A percentile compares a stretch with the other conserved stretches of the same genome.
These are phyloP conservation scores for Epiblema foenella DNA, from an alignment of 2,888 invertebrate species.

Conservation along the genomic window DNA sequence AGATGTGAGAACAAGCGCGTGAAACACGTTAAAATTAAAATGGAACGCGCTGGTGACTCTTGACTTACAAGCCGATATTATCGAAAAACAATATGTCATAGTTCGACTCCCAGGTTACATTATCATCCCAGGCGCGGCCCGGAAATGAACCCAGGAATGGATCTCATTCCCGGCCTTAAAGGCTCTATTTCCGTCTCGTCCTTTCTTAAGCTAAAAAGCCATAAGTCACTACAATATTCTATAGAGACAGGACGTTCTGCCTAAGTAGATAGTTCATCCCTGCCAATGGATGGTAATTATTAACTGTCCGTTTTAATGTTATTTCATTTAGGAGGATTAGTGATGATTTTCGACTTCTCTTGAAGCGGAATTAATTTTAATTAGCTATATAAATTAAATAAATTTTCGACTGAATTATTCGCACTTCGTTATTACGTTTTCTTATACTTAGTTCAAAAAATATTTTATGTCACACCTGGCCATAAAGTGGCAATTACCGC, in stretches of 20 bases:
- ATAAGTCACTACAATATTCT: background rate
- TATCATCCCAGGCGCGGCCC: background rate
- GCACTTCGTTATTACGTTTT: background rate
- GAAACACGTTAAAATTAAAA: background rate
- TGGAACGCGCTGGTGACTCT: background rate
- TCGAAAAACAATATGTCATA: background rate
- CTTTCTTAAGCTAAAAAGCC: background rate
- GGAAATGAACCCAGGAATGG: constrained; percentile 36
- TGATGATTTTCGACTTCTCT: constrained; percentile 15
- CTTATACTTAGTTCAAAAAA: background rate
- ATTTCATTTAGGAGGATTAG: constrained; percentile 18
- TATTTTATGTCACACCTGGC: too few species aligned
- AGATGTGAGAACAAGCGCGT: background rate
- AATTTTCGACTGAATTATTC: background rate
- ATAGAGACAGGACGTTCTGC: background rate
- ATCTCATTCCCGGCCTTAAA: constrained; percentile 20
- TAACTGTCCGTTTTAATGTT: constrained; percentile 35
- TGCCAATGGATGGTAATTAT: constrained; percentile 33
- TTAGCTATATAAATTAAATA: background rate
- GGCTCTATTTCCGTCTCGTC: constrained; percentile 37
- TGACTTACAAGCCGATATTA: background rate
- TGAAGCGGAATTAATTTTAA: constrained; percentile 12
- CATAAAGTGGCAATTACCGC: too few species aligned
- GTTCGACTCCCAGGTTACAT: constrained; percentile 20
- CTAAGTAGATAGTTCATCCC: constrained; percentile 1